These are phyloP conservation scores for Julus scanicus DNA, from an alignment of 2,888 invertebrate species.

Conservation along the genomic window DNA sequence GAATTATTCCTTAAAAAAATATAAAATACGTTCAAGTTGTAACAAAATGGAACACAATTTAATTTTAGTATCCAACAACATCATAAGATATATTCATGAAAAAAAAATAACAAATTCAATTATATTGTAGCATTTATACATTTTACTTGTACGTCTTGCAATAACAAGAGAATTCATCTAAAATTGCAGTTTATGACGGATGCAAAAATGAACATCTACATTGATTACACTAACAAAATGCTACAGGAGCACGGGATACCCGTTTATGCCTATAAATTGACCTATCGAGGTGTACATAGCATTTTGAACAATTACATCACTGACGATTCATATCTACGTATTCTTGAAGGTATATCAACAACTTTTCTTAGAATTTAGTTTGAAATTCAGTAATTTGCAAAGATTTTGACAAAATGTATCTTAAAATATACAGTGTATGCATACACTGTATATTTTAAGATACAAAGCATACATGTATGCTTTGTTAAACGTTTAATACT, in stretches of 20 bases:
- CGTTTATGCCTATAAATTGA: constrained; percentile 48
- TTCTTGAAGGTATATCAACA: not conserved
- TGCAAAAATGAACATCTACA: not conserved
- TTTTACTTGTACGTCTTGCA: too few relatives aligned
- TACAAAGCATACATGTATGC: too few relatives aligned
- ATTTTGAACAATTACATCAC: not conserved
- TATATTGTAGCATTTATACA: too few relatives aligned
- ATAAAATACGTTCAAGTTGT: too few relatives aligned
- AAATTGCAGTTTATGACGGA: not conserved
- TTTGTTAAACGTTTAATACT: not conserved
- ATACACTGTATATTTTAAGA: too few relatives aligned
- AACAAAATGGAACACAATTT: too few relatives aligned
- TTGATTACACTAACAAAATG: constrained; percentile 25
- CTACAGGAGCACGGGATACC: not conserved
- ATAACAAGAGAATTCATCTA: too few relatives aligned
- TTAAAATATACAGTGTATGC: not conserved
- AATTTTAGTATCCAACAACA: too few relatives aligned
- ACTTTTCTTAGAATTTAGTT: not conserved
- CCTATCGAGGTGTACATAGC: not conserved
- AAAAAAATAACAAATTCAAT: too few relatives aligned
- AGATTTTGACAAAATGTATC: not conserved
- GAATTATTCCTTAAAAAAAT: too few relatives aligned
- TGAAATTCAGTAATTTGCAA: too few relatives aligned
- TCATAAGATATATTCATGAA: too few relatives aligned
- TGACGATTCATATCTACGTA: not conserved